A percentile compares a stretch with the other conserved stretches of the same genome.
Evolutionary conservation across 1,140 invertebrate species (phyloP).

Genomic region (Trichonephila clavata): DNA sequence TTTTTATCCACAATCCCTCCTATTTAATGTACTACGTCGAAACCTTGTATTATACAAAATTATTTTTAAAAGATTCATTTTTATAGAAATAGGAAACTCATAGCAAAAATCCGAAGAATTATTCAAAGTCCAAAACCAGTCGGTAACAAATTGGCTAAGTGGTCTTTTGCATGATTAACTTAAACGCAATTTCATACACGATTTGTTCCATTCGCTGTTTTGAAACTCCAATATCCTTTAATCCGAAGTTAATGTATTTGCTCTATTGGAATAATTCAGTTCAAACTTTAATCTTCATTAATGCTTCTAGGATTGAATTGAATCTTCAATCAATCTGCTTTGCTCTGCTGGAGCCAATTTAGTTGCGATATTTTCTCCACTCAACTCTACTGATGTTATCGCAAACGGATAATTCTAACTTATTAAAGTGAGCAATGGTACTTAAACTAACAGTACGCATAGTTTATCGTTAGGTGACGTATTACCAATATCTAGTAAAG

Average conservation of each 20-base stretch:
- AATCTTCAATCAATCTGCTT: background rate
- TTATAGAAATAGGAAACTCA: background rate
- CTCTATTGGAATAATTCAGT: conserved; percentile 10
- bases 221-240: background rate
- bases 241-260: background rate
- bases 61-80: background rate
- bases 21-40: background rate
- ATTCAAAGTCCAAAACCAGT: background rate
- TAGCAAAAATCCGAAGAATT: background rate
- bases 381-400: background rate
- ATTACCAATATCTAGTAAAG: background rate
- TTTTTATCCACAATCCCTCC: background rate
- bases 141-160: background rate
- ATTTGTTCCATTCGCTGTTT: background rate
- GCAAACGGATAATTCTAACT: background rate
- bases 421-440: background rate
- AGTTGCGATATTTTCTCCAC: background rate
- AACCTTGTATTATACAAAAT: background rate
- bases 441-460: background rate
- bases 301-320: background rate
- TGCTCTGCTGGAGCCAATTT: background rate
- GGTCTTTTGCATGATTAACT: background rate
- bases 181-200: background rate
- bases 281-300: background rate
- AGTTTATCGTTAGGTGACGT: background rate